Percentiles rank a stretch among this genome's conserved stretches.
These are phyloP conservation scores for Trissolcus basalis DNA, from an alignment of 1,140 invertebrate species.

Conservation along the genomic window DNA sequence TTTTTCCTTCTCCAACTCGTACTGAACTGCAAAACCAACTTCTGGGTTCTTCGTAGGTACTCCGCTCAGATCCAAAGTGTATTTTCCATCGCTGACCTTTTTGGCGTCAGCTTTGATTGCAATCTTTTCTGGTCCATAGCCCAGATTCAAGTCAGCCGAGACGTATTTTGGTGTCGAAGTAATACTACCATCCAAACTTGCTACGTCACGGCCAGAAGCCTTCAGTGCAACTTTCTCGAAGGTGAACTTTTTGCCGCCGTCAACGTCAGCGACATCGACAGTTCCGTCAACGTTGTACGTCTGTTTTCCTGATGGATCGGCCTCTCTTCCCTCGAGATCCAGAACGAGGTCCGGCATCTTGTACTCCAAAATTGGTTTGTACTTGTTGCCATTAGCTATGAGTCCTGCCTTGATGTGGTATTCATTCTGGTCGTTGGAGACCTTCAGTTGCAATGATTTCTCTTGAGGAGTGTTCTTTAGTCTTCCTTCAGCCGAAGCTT, in stretches of 20 bases:
- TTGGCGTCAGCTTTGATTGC: constrained; percentile 71
- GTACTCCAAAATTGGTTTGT: constrained; percentile 83
- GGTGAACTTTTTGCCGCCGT: constrained; percentile 76
- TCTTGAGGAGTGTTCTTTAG: constrained; percentile 78
- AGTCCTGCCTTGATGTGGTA: constrained; percentile 81
- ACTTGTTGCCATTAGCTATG: constrained; percentile 78
- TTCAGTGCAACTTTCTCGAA: constrained; percentile 79
- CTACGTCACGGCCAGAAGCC: constrained; percentile 68
- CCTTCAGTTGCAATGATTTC: constrained; percentile 75
- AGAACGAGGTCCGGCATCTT: constrained; percentile 77
- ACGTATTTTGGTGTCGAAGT: constrained; percentile 67
- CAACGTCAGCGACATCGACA: constrained; percentile 75
- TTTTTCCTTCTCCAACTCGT: constrained; percentile 66
- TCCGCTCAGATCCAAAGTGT: constrained; percentile 59
- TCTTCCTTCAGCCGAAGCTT: constrained; percentile 74
- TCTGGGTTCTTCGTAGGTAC: constrained; percentile 75
- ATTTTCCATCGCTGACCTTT: constrained; percentile 41
- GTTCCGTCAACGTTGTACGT: constrained; percentile 77
- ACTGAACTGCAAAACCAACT: constrained; percentile 78
- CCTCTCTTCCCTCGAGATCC: constrained; percentile 61
- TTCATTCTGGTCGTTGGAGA: constrained; percentile 78
- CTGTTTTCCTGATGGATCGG: constrained; percentile 60
- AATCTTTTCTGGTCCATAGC: constrained; percentile 75
- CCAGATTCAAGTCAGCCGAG: constrained; percentile 76
- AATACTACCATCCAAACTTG: constrained; percentile 77